These are phyloP conservation scores for Anadara kagoshimensis DNA, from an alignment of 1,140 invertebrate genomes.

Conservation along the genomic window DNA sequence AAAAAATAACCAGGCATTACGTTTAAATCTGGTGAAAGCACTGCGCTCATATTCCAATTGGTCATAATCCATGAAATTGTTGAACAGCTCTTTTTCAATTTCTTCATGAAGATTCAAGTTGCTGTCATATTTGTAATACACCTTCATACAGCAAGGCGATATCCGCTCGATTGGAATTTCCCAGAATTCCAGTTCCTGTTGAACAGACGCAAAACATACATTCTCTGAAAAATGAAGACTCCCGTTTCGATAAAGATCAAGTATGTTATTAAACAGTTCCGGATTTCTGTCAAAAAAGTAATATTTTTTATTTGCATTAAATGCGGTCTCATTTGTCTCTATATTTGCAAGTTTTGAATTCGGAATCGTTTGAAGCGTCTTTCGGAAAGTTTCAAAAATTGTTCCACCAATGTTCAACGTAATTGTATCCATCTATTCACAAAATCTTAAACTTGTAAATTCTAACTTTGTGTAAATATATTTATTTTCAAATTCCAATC, in stretches of 20 bases:
- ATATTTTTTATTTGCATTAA: background rate
- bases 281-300: constrained; percentile 19
- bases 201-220: background rate
- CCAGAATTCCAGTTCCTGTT: constrained; percentile 8
- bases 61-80: background rate
- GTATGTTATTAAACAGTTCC: background rate
- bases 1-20: background rate
- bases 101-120: background rate
- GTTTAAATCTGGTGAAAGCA: background rate
- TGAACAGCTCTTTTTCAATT: background rate
- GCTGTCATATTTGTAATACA: background rate
- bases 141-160: background rate
- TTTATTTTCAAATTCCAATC: too few species aligned
- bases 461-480: too few species aligned
- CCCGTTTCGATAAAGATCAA: background rate
- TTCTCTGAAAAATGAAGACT: constrained; percentile 1
- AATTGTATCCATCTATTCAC: background rate
- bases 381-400: constrained; percentile 7
- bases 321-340: background rate
- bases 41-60: background rate
- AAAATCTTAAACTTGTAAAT: too few species aligned
- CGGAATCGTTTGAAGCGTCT: background rate
- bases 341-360: background rate
- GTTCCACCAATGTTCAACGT: constrained; percentile 12
- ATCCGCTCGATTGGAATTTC: background rate